Conservation (phyloP, 1,140 invertebrate species). For the Ectropis grisescens region DNA sequence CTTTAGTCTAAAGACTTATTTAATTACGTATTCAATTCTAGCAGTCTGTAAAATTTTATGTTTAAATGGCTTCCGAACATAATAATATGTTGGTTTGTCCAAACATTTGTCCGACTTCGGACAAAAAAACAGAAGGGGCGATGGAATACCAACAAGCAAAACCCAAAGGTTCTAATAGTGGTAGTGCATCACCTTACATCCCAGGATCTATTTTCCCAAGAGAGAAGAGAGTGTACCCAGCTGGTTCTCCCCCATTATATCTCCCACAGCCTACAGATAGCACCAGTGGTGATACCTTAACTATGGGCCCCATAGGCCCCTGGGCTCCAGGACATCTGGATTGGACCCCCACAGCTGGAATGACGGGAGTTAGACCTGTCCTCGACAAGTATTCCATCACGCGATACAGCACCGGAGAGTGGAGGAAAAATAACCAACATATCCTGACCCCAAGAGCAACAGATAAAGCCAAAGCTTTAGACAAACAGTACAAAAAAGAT, state of each 20-base stretch:
- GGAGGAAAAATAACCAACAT: slow-evolving; percentile 73
- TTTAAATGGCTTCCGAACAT: slow-evolving; percentile 23
- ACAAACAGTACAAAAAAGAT: slow-evolving; percentile 29
- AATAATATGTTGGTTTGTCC: slow-evolving; percentile 28
- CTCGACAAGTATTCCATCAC: slow-evolving; percentile 83
- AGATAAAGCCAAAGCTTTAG: slow-evolving; percentile 37
- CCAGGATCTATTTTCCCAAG: slow-evolving; percentile 47
- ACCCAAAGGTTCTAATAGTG: slow-evolving; percentile 14
- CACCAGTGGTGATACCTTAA: slow-evolving; percentile 47
- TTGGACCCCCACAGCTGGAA: slow-evolving; percentile 76
- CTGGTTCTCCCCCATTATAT: slow-evolving; percentile 42
- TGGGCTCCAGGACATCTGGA: slow-evolving; percentile 80
- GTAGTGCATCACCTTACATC: slow-evolving; percentile 28
- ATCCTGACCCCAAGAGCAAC: slow-evolving; percentile 34
- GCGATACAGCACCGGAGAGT: slow-evolving; percentile 77
- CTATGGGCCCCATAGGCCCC: slow-evolving; percentile 70
- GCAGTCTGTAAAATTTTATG: too few species aligned
- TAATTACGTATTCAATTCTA: too few species aligned
- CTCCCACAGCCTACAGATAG: slow-evolving; percentile 50
- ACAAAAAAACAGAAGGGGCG: not conserved
- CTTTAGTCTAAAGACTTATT: too few species aligned
- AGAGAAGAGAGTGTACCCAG: slow-evolving; percentile 33
- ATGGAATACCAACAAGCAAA: slow-evolving; percentile 16
- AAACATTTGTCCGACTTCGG: slow-evolving; percentile 30
- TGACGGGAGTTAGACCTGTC: slow-evolving; percentile 79